Conservation (phyloP, 2,888 invertebrate species). For the Troides helena region DNA sequence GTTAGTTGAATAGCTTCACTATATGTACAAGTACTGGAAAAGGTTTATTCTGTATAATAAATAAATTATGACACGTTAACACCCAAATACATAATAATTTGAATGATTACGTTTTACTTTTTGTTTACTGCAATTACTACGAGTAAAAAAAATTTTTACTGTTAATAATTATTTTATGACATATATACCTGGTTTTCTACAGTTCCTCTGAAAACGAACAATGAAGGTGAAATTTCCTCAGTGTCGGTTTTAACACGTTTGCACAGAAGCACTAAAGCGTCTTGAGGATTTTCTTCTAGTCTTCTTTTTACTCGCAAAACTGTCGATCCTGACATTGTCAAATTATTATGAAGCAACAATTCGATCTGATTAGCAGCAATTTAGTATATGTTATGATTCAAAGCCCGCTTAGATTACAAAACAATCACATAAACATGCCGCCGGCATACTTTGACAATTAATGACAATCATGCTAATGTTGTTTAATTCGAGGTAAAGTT, state of each 20-base stretch:
- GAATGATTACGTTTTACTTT: too few species aligned
- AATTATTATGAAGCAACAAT: neutral
- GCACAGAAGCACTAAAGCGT: slow-evolving; percentile 85
- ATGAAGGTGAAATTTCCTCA: slow-evolving; percentile 77
- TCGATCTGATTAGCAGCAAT: neutral
- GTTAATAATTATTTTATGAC: too few species aligned
- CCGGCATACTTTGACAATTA: neutral
- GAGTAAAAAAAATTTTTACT: too few species aligned
- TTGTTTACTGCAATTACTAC: too few species aligned
- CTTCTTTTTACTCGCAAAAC: slow-evolving; percentile 87
- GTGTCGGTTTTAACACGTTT: slow-evolving; percentile 83
- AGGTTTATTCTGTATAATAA: too few species aligned
- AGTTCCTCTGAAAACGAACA: slow-evolving; percentile 87
- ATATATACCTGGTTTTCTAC: slow-evolving; percentile 81
- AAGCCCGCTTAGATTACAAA: neutral
- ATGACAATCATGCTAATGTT: neutral
- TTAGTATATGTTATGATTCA: neutral
- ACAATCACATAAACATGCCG: slow-evolving; percentile 1
- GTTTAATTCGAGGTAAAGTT: too few species aligned
- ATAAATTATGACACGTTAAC: too few species aligned
- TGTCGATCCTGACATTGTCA: slow-evolving; percentile 71
- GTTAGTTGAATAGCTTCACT: too few species aligned
- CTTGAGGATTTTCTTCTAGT: slow-evolving; percentile 85
- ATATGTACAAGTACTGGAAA: too few species aligned
- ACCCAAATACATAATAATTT: too few species aligned